Evolutionary conservation across 35 echinoderm and acorn worm species (phyloP), one percentile per base, ranked within the genome.

Genomic region (Stichopus chloronotus): DNA sequence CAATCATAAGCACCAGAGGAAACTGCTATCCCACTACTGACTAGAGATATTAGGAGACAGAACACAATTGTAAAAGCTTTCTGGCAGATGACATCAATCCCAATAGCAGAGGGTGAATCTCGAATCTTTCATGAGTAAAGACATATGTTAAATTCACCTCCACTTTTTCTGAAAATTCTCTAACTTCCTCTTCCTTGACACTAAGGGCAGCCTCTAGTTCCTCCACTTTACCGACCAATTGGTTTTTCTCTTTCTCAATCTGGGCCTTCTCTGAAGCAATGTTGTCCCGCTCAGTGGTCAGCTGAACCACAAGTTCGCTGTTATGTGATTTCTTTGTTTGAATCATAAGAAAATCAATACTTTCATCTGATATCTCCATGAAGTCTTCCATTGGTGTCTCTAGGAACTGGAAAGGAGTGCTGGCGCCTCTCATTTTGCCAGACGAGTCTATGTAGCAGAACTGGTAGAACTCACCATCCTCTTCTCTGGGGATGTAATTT

Each of bases 391-490:
- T 93, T 58, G 97, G 90, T 8, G 88, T 78, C 25, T 91, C 72
- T 5, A 95, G 87, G 58, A 99, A 99, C 90, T 96, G 95, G 87
- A 99, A 99, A 7, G 97, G 97, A 13, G 95, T 96, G 83, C 95
- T 96, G 43, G 95, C 95, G 8, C 95, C 97, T 22, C 92, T 87
- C 93, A 96, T 96, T 90, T 99, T 96, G 43, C 97, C 97, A 78
- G 57, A 17, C 0, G 88, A 93, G 77, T 99, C 95, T 21, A 99
- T 96, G 92, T 95, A 99, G 53, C 93, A 94, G 83, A 99, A 96
- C 92, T 99, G 97, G 82, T 99, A 99, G 84, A 96, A 99, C 78
- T 99, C 97, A 10, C 97, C 95, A 92, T 99, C 97, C 72, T 98
- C 96, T 81, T 98, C 94, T 87, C 91, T 92, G 61, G 97, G 97